Base-by-base conservation (phyloP, 2,113 vertebrate species). In the Triplophysa dalaica region DNA sequence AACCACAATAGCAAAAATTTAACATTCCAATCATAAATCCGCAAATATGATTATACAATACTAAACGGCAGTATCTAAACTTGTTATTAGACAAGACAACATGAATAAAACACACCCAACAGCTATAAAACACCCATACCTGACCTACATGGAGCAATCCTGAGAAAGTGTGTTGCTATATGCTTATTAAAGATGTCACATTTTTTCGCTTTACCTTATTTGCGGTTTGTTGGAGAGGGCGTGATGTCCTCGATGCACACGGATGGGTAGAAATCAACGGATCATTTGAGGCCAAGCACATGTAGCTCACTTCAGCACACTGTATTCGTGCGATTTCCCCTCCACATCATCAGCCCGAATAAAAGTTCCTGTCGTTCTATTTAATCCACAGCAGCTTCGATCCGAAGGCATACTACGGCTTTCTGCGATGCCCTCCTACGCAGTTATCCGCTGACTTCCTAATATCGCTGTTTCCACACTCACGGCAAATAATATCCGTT, bases 251-350 rank as follows among this genome's bases (percentile, higher is more conserved):
- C 88, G 8, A 56, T 86, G 77, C 85, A 81, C 88, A 87, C 86
- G 86, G 87, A 85, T 82, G 84, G 81, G 81, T 81, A 22, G 78
- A 84, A 85, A 86, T 90, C 81, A 90, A 88, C 87, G 85, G 85
- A 86, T 87, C 89, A 92, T 91, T 82, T 85, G 87, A 83, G 85
- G 86, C 87, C 82, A 82, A 82, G 86, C 88, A 91, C 89, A 92
- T 90, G 89, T 88, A 90, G 88, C 85, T 86, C 79, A 10, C 13
- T 24, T 1, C 68, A 58, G 63, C 63, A 41, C 67, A 50, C 17
- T 41, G 73, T 45, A 58, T 29, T 11, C 48, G 14, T 17, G 68
- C 79, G 79, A 66, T 77, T 60, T 65, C 56, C 60, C 21, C 48
- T 65, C 63, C 58, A 38, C 50, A 83, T 6, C 33, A 38, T 6